These are phyloP conservation scores for Meloidogyne chitwoodi DNA, from an alignment of 1,140 invertebrate genomes.

Conservation along the genomic window DNA sequence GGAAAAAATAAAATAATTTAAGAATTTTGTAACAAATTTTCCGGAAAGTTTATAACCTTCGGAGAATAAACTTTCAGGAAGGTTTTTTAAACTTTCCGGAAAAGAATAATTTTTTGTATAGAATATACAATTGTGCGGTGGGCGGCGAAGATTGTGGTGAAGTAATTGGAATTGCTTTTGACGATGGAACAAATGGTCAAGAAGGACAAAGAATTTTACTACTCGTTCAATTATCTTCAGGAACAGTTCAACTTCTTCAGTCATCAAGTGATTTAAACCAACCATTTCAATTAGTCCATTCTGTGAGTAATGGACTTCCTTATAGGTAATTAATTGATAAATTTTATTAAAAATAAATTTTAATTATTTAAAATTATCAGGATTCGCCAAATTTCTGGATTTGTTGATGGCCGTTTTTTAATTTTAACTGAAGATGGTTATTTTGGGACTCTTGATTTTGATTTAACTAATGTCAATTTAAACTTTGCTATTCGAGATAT, in stretches of 20 bases:
- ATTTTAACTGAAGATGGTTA: conserved; percentile 50
- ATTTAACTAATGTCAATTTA: conserved; percentile 41
- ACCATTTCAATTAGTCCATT: conserved; percentile 24
- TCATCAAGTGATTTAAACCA: neutral
- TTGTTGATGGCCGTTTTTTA: conserved; percentile 42
- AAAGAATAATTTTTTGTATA: no score
- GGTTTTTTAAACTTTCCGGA: neutral
- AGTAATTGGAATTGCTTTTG: conserved; percentile 51
- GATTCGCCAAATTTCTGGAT: conserved; percentile 43
- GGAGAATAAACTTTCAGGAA: no score
- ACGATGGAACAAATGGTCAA: conserved; percentile 27
- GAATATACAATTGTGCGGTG: conserved; percentile 48
- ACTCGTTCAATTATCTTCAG: conserved; percentile 2
- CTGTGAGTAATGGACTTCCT: conserved; percentile 36
- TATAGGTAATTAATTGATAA: conserved; percentile 17
- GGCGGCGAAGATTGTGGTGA: conserved; percentile 45
- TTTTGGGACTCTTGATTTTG: conserved; percentile 49
- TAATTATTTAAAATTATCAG: conserved; percentile 28
- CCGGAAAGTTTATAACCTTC: no score
- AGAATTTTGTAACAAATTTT: neutral
- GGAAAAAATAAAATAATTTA: no score
- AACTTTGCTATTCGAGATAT: conserved; percentile 42
- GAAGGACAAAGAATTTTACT: conserved; percentile 1
- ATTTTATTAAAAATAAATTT: no score
- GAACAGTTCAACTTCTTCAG: conserved; percentile 21